A percentile compares a stretch with the other conserved stretches of the same genome.
Evolutionary conservation across 2,888 invertebrate species (phyloP).

Genomic region (Dasysyrphus tricinctus): DNA sequence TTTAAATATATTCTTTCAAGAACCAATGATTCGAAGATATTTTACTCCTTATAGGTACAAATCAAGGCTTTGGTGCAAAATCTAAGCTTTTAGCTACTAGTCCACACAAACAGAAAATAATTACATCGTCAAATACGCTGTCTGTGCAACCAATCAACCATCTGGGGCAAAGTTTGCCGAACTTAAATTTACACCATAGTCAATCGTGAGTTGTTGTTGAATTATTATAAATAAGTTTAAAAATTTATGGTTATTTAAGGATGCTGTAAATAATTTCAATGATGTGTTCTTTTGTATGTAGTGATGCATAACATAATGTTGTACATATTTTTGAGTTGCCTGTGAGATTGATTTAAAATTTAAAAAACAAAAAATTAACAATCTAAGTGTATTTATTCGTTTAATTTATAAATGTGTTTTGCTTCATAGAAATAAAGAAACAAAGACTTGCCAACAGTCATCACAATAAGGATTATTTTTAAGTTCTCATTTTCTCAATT

Average conservation of each 20-base stretch:
- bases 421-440: conserved; percentile 12
- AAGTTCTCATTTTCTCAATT: neutral
- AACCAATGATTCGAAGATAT: neutral
- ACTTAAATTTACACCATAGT: conserved; percentile 85
- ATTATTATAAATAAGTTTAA: neutral
- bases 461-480: neutral
- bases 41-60: conserved; percentile 68
- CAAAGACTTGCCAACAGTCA: conserved; percentile 3
- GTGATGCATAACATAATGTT: conserved; percentile 5
- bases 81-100: conserved; percentile 79
- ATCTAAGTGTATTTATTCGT: neutral
- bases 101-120: conserved; percentile 83
- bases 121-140: conserved; percentile 88
- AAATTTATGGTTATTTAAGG: conserved; percentile 51
- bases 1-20: conserved; percentile 74
- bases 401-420: conserved; percentile 16
- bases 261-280: conserved; percentile 53
- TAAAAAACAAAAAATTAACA: neutral
- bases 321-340: conserved; percentile 39
- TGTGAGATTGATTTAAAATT: conserved; percentile 47
- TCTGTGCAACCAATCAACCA: conserved; percentile 89
- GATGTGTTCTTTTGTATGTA: conserved; percentile 42
- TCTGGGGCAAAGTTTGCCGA: conserved; percentile 92
- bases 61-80: conserved; percentile 62
- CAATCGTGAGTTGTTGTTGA: conserved; percentile 80